Conservation (phyloP, 2,888 invertebrate genomes). For the Heliconius ethilla region DNA sequence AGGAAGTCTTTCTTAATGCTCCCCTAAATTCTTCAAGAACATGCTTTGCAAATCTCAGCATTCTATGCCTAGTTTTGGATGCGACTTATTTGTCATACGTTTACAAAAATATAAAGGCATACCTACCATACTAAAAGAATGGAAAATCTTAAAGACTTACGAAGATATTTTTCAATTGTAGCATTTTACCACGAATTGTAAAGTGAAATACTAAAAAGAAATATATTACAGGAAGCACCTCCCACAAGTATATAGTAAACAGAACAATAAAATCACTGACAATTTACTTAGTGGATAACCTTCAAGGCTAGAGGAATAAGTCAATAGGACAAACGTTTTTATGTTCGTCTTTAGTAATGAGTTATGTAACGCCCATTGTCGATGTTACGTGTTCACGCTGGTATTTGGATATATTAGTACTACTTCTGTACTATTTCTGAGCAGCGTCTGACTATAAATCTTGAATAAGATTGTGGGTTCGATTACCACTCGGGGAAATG, state of each 20-base stretch:
- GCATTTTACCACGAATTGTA: background rate
- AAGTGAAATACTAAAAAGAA: background rate
- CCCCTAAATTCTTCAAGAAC: no score
- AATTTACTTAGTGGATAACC: background rate
- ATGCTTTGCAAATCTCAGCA: no score
- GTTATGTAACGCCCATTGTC: background rate
- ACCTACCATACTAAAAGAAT: background rate
- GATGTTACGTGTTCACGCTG: no score
- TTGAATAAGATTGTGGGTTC: background rate
- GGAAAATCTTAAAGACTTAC: background rate
- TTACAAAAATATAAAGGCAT: background rate
- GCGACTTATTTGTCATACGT: no score
- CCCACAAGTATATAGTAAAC: slow-evolving; percentile 6
- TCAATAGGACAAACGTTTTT: slow-evolving; percentile 11
- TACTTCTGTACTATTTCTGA: background rate
- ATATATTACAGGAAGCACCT: background rate
- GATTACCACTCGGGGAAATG: background rate
- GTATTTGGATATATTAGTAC: no score
- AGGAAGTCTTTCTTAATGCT: no score
- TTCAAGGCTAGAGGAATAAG: slow-evolving; percentile 22
- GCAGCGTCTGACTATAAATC: background rate
- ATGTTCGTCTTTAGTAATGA: slow-evolving; percentile 18
- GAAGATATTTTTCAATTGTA: background rate
- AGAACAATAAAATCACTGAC: slow-evolving; percentile 21
- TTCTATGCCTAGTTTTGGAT: no score